phyloP scores from a whole-genome alignment of 2,113 vertebrate genomes.

The Heteronetta atricapilla region DNA sequence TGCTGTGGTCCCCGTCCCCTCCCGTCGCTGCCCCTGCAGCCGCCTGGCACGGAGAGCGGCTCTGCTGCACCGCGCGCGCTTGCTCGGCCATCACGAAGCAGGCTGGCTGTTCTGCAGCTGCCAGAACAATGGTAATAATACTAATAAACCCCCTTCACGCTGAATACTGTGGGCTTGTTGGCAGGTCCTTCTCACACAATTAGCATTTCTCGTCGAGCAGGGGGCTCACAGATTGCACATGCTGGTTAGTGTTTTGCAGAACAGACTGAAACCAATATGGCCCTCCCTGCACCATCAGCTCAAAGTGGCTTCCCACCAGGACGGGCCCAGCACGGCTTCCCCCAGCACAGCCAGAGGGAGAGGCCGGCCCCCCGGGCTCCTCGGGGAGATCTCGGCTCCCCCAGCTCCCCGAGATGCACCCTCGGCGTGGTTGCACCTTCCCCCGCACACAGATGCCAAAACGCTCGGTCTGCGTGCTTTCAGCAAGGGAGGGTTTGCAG shows the following conservation, averaged over 20 bases:
- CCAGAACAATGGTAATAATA: conserved; percentile 46
- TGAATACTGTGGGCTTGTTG: conserved; percentile 41
- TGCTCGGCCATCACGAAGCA: background rate
- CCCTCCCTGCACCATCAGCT: conserved; percentile 37
- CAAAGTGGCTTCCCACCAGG: background rate
- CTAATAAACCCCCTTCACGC: background rate
- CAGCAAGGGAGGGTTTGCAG: background rate
- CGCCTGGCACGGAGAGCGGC: background rate
- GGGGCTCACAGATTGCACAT: conserved; percentile 57
- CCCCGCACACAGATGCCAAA: accelerated
- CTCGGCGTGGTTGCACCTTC: background rate
- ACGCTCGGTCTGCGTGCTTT: background rate
- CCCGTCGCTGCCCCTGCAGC: accelerated
- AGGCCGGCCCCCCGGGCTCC: background rate
- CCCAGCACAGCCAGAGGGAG: background rate
- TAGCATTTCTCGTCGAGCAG: conserved; percentile 60
- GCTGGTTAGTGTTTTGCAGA: conserved; percentile 55
- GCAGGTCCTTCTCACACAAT: conserved; percentile 62
- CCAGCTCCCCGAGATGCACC: background rate
- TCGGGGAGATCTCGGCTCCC: background rate
- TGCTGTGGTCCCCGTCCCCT: background rate
- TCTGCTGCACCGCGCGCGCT: background rate
- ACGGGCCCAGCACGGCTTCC: background rate
- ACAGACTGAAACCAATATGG: conserved; percentile 67
- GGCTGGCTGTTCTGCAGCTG: conserved; percentile 38